Evolutionary conservation across 2,113 vertebrate species (phyloP).

Genomic region (Sialia sialis): DNA sequence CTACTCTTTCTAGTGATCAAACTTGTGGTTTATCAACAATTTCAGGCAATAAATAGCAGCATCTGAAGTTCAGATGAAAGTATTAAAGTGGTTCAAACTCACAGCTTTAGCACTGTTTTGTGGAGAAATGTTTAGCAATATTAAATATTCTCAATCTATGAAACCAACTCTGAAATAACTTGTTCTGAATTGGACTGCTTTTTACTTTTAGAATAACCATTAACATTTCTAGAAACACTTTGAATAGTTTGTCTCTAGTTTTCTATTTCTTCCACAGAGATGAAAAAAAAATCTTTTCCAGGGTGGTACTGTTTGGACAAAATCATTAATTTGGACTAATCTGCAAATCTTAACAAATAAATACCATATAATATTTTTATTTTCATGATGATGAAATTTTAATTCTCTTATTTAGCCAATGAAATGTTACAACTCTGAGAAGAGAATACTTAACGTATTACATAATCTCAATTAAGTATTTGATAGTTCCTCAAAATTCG

Average conservation of each 20-base stretch:
- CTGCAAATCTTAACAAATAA: neutral
- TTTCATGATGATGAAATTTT: neutral
- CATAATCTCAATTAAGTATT: neutral
- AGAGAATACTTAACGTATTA: neutral
- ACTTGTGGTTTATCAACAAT: neutral
- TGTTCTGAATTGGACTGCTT: neutral
- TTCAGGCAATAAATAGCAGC: neutral
- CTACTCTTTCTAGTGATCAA: neutral
- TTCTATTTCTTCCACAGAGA: neutral
- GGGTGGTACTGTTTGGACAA: neutral
- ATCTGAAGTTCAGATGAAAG: neutral
- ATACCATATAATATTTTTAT: neutral
- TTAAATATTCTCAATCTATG: neutral
- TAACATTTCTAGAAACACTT: neutral
- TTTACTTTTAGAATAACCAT: neutral
- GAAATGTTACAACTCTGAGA: neutral
- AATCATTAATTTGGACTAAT: neutral
- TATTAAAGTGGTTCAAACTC: neutral
- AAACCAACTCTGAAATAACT: neutral
- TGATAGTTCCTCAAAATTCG: neutral
- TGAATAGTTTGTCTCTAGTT: neutral
- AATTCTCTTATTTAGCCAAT: neutral
- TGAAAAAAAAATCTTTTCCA: neutral
- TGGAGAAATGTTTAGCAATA: neutral
- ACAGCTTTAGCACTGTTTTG: neutral